Evolutionary conservation across 2,797 vertebrate species (phyloP).

Genomic region (Phalanger gymnotis): DNA sequence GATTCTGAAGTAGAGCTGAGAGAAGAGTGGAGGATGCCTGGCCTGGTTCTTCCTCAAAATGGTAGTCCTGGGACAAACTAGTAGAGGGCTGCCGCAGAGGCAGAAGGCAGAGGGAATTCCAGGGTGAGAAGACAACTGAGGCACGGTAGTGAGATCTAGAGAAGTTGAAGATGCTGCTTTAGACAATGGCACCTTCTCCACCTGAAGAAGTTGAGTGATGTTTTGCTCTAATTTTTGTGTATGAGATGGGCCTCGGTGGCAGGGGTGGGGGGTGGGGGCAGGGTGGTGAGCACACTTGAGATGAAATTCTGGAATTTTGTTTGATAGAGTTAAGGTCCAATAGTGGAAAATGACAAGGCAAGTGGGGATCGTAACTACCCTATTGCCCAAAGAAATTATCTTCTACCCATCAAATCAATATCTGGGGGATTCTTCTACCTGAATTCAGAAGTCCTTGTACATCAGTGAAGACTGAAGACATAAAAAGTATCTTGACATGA

Average conservation of each 20-base stretch:
- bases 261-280: no score
- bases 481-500: neutral
- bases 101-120: no score
- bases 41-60: neutral
- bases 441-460: neutral
- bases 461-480: neutral
- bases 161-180: no score
- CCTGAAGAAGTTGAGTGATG: neutral
- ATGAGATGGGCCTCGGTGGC: neutral
- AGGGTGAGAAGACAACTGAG: no score
- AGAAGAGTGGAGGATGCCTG: neutral
- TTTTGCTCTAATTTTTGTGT: neutral
- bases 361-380: neutral
- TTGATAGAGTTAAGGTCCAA: neutral
- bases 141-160: no score
- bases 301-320: neutral
- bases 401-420: no score
- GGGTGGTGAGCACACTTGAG: neutral
- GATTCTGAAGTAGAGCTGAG: neutral
- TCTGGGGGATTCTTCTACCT: neutral
- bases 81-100: no score
- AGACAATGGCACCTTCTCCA: neutral
- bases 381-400: no score
- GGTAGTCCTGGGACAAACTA: neutral
- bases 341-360: neutral